Evolutionary conservation across 2,113 vertebrate species (phyloP), one percentile per base, ranked within the genome.

Genomic region (Thamnophis sirtalis): DNA sequence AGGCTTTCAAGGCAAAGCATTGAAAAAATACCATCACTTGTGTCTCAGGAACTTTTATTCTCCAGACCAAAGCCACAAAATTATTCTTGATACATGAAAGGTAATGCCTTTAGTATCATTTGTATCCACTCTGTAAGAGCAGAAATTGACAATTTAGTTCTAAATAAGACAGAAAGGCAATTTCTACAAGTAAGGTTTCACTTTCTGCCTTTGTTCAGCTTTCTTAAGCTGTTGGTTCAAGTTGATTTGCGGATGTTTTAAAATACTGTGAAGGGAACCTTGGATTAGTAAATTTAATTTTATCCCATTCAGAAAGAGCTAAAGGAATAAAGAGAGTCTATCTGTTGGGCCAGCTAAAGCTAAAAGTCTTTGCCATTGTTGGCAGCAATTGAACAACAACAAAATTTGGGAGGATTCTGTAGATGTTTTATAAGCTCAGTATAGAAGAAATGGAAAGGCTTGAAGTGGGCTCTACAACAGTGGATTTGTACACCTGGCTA

Each of bases 181-280:
- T 50, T 55, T 50, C 73, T 11, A 2, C 7, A 22, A 63, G 9
- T 15, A 92, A 84, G 88, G 51, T 85, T 94, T 94, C 48, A 86
- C 93, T 94, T 90, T 33, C 53, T 88, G 92, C 80, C 87, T 94
- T 5, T 89, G 15, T 84, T 87, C 50, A 89, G 93, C 17, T 49
- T 33, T 10, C 48, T 86, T 4, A 92, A 50, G 10, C 13, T 53
- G 63, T 84, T 38, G 54, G 63, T 0, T 6, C 55, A 28, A 93
- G 91, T 63, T 95, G 84, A 94, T 50, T n/a, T 91, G 85, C 38
- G 48, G 90, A 24, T 93, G 84, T 2, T 93, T 87, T 38, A 63
- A 63, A 86, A 84, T 84, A 97, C 93, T 96, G 85, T 95, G 91
- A 94, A 94, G 92, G 91, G 92, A 88, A 86, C n/a, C 43, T 85